Percentiles rank a stretch among this genome's conserved stretches.
Evolutionary conservation across 2,797 vertebrate genomes (phyloP).

Genomic region (Gallirallus australis): DNA sequence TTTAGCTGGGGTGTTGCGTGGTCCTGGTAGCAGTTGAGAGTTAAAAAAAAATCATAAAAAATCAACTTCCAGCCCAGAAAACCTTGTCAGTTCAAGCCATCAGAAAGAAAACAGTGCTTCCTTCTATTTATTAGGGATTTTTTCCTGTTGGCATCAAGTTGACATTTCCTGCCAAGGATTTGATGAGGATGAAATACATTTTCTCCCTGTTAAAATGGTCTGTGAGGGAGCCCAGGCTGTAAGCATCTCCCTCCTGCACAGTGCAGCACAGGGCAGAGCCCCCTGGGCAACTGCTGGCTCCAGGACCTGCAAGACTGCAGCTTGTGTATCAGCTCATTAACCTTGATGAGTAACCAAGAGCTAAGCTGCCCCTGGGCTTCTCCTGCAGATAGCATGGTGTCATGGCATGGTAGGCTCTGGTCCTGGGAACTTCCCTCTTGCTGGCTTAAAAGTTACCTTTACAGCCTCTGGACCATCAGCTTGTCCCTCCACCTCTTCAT

Average conservation of each 20-base stretch:
- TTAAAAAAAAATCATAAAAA: not conserved
- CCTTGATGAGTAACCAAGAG: not conserved
- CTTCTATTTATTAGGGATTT: slow-evolving; percentile 20
- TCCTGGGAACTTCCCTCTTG: not conserved
- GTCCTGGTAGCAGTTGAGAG: not conserved
- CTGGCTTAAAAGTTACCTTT: not conserved
- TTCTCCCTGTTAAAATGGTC: not conserved
- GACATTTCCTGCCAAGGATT: slow-evolving; percentile 24
- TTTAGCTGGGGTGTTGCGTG: not conserved
- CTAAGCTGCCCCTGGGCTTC: not conserved
- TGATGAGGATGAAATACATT: slow-evolving; percentile 41
- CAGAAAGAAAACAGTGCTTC: not conserved
- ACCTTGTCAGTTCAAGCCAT: not conserved
- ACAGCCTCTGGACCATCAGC: not conserved
- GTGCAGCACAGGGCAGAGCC: not conserved
- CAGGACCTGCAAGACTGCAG: not conserved
- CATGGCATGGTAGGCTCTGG: not conserved
- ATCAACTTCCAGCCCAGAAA: slow-evolving; percentile 14
- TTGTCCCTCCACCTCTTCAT: not conserved
- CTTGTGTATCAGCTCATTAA: not conserved
- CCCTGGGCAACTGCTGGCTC: not conserved
- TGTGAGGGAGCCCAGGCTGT: not conserved
- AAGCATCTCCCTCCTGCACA: not conserved
- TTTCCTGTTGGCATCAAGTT: not conserved
- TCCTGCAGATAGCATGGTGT: not conserved